Percentiles rank a stretch among this genome's conserved stretches.
Conservation (phyloP, 2,113 vertebrate genomes). For the Gymnobelideus leadbeateri region DNA sequence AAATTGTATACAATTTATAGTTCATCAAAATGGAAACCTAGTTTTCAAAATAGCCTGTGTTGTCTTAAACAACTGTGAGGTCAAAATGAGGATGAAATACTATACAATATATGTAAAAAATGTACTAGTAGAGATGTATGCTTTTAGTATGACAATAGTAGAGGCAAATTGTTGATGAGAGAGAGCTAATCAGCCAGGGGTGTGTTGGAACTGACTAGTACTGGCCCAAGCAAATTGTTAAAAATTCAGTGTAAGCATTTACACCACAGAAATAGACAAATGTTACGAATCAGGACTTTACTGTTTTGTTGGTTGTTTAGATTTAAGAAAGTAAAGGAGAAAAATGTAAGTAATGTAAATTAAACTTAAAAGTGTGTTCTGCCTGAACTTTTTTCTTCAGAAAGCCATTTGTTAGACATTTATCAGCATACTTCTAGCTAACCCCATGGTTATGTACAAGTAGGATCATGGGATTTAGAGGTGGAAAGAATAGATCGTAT, state of each 20-base stretch:
- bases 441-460: neutral
- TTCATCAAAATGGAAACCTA: conserved; percentile 31
- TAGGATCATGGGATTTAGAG: neutral
- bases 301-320: neutral
- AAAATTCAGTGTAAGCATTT: neutral
- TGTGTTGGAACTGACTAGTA: neutral
- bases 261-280: neutral
- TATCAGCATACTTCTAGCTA: neutral
- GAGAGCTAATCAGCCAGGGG: neutral
- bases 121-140: neutral
- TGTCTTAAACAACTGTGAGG: conserved; percentile 41
- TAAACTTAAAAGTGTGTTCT: neutral
- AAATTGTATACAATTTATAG: conserved; percentile 20
- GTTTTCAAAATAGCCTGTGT: conserved; percentile 17
- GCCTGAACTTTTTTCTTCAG: neutral
- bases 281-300: neutral
- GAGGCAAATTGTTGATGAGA: neutral
- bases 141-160: neutral
- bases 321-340: neutral
- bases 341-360: neutral
- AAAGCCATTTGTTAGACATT: neutral
- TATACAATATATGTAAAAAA: conserved; percentile 28
- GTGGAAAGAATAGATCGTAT: neutral
- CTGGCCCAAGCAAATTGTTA: neutral
- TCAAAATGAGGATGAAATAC: conserved; percentile 16